These are phyloP conservation scores for Hippocampus comes DNA, from an alignment of 2,113 vertebrate species.

Conservation along the genomic window DNA sequence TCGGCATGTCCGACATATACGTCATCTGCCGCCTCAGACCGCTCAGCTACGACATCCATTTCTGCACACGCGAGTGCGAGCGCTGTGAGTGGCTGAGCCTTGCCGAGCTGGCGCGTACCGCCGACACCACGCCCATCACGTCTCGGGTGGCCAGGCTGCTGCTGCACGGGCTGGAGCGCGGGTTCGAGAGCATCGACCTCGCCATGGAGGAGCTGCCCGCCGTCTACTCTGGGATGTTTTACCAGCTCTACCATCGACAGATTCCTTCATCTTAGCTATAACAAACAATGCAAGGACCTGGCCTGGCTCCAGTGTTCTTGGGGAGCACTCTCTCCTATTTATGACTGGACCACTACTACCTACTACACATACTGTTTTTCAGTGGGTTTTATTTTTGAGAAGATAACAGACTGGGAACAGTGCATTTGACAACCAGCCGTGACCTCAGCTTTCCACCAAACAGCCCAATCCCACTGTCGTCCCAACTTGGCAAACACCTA, in stretches of 20 bases:
- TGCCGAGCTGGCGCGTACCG: slow-evolving; percentile 64
- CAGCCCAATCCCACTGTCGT: background rate
- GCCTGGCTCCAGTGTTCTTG: background rate
- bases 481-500: background rate
- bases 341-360: background rate
- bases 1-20: slow-evolving; percentile 91
- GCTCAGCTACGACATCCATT: slow-evolving; percentile 77
- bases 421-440: background rate
- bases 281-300: background rate
- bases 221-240: slow-evolving; percentile 79
- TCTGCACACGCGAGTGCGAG: slow-evolving; percentile 87
- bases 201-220: slow-evolving; percentile 79
- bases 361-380: background rate
- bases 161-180: slow-evolving; percentile 76
- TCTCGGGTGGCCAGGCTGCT: slow-evolving; percentile 79
- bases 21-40: slow-evolving; percentile 86
- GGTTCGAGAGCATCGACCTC: slow-evolving; percentile 84
- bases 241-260: slow-evolving; percentile 85
- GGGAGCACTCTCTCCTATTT: background rate
- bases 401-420: background rate
- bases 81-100: slow-evolving; percentile 88
- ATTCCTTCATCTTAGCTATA: slow-evolving; percentile 60
- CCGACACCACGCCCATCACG: slow-evolving; percentile 80
- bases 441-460: background rate
- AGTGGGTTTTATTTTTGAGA: background rate